These are phyloP conservation scores for Aricia artaxerxes DNA, from an alignment of 2,888 invertebrate genomes.

Conservation along the genomic window DNA sequence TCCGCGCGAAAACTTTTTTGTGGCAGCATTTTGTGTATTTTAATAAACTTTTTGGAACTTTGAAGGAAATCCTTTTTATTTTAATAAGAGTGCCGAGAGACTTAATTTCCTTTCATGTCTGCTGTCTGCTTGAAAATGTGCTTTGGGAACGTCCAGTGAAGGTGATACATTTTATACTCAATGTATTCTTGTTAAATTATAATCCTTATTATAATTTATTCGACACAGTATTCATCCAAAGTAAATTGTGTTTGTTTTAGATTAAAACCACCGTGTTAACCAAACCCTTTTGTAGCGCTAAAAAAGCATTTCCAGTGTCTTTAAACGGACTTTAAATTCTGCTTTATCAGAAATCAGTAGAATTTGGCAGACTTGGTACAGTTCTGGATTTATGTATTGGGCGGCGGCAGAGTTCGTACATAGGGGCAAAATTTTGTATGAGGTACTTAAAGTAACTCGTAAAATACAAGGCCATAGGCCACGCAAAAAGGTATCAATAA, in stretches of 20 bases:
- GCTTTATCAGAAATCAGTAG: neutral
- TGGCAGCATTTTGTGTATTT: neutral
- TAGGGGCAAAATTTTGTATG: no score
- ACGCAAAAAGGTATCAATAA: neutral
- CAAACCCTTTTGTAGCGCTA: no score
- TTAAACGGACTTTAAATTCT: no score
- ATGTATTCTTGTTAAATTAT: neutral
- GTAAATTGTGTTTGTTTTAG: no score
- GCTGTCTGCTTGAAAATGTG: neutral
- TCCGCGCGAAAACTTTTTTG: neutral
- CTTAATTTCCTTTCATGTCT: constrained; percentile 5
- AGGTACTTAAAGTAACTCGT: neutral
- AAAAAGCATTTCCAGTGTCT: no score
- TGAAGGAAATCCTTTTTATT: constrained; percentile 2
- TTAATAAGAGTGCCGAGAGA: neutral
- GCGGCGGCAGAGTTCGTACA: no score
- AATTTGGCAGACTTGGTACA: neutral
- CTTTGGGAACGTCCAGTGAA: neutral
- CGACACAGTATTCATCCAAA: no score
- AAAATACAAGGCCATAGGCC: neutral
- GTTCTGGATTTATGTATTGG: no score
- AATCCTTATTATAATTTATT: no score
- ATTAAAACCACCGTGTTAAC: no score
- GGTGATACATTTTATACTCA: neutral
- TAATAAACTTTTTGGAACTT: neutral